phyloP scores from a whole-genome alignment of 1,140 invertebrate species.

The Steinernema khuongi region DNA sequence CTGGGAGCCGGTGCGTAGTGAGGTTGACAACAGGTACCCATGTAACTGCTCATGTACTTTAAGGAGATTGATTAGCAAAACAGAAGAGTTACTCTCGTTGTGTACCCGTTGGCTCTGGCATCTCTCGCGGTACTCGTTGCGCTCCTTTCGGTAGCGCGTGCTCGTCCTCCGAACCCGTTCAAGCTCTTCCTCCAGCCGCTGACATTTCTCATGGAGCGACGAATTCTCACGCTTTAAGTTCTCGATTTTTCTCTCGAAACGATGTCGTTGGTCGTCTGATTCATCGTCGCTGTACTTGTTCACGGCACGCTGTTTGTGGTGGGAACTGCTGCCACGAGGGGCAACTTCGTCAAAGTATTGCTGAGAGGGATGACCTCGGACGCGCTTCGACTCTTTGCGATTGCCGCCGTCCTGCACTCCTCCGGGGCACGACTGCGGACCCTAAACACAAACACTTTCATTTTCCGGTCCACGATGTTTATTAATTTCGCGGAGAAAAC shows the following conservation, averaged over 20 bases:
- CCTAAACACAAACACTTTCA: slow-evolving; percentile 5
- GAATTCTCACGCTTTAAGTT: not conserved
- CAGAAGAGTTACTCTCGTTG: not conserved
- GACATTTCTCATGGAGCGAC: not conserved
- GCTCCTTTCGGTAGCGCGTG: not conserved
- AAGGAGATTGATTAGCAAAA: not conserved
- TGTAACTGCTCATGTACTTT: not conserved
- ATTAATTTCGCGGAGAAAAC: not conserved
- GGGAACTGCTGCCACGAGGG: not conserved
- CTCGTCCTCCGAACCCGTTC: not conserved
- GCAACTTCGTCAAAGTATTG: not conserved
- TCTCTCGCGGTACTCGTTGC: not conserved
- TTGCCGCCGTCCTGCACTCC: not conserved
- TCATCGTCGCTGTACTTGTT: not conserved
- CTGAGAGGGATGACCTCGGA: not conserved
- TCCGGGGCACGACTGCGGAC: slow-evolving; percentile 9
- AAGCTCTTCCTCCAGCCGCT: not conserved
- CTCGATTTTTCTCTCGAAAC: not conserved
- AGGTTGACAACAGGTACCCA: not conserved
- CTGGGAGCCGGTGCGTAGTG: not conserved
- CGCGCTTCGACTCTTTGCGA: slow-evolving; percentile 7
- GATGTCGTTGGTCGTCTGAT: not conserved
- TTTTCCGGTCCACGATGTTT: not conserved
- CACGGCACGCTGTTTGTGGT: not conserved
- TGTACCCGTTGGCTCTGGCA: not conserved